Base-by-base conservation (phyloP, 92 coral and sea anemone genomes). In the Micromussa lordhowensis region DNA sequence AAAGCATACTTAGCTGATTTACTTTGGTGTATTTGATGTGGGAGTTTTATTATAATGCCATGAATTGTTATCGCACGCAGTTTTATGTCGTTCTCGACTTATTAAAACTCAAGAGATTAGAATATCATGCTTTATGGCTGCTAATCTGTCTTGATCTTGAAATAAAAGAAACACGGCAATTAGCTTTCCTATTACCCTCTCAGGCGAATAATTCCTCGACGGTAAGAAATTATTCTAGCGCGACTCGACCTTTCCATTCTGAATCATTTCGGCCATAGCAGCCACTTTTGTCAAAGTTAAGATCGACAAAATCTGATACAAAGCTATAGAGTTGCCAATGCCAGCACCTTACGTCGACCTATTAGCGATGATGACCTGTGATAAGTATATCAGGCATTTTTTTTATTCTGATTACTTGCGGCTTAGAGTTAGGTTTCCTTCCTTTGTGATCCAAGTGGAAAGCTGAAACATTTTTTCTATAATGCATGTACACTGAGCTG, bases 101-200 rank as follows among this genome's bases (percentile, higher is more conserved):
- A 81, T 63, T 66, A 34, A 63, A 66, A 68, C 85, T 82, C 59
- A 48, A 64, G 61, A 40, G 76, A 82, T 66, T 82, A 64, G 75
- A 68, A 82, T 38, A 64, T 36, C 51, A 44, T 64, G 76, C 18
- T 66, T 66, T 64, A 68, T 82, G 59, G 72, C 76, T 44, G 85
- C 85, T 82, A 34, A 82, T 82, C 85, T 66, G 75, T 64, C 58
- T 64, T 81, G 75, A 81, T 81, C 75, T 82, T 73, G 68, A 82
- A 68, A 66, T 13, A 64, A 26, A 14, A 29, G 54, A 29, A 30
- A 34, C 63, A 29, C 68, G 11, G 58, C 57, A 38, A 44, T 64
- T 64, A 82, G 36, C 14, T 16, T 44, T 63, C 15, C 26, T 68
- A 24, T 18, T n/a, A 4, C 63, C 18, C 38, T 57, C 51, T 36